Evolutionary conservation across 1,140 invertebrate genomes (phyloP).

Genomic region (Diploscapter pachys): DNA sequence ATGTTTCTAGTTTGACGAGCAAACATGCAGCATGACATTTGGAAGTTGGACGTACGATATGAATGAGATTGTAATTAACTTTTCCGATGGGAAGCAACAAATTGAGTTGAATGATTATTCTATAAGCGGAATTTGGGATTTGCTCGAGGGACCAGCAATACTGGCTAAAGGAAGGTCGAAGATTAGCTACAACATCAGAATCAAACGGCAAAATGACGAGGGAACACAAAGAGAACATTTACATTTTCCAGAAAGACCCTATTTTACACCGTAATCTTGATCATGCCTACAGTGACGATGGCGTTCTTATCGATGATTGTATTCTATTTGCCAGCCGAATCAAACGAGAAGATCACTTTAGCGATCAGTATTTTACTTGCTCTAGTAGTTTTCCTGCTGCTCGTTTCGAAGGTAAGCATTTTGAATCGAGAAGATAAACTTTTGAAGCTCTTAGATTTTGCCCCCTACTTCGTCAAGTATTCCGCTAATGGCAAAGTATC

Average conservation of each 20-base stretch:
- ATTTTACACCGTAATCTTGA: slow-evolving; percentile 98
- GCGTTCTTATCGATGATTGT: slow-evolving; percentile 96
- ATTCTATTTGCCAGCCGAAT: slow-evolving; percentile 84
- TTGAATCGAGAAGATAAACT: neutral
- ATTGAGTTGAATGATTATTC: slow-evolving; percentile 87
- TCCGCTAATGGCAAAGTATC: slow-evolving; percentile 93
- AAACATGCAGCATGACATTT: slow-evolving; percentile 77
- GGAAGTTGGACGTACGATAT: slow-evolving; percentile 98
- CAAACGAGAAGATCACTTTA: slow-evolving; percentile 85
- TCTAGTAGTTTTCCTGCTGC: slow-evolving; percentile 92
- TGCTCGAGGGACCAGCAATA: slow-evolving; percentile 90
- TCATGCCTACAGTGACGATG: slow-evolving; percentile 93
- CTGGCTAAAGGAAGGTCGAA: slow-evolving; percentile 51
- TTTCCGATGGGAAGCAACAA: slow-evolving; percentile 47
- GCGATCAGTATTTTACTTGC: slow-evolving; percentile 97
- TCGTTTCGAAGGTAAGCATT: slow-evolving; percentile 76
- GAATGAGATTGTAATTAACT: slow-evolving; percentile 63
- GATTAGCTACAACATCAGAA: slow-evolving; percentile 52
- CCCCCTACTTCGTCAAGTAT: slow-evolving; percentile 90
- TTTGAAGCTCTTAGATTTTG: slow-evolving; percentile 68
- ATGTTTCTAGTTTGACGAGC: no score
- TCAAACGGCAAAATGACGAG: slow-evolving; percentile 42
- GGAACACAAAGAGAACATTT: neutral
- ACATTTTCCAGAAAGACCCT: slow-evolving; percentile 75
- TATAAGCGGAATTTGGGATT: slow-evolving; percentile 91